A percentile compares a stretch with the other conserved stretches of the same genome.
phyloP scores from a whole-genome alignment of 2,797 vertebrate species.

The Betta splendens region DNA sequence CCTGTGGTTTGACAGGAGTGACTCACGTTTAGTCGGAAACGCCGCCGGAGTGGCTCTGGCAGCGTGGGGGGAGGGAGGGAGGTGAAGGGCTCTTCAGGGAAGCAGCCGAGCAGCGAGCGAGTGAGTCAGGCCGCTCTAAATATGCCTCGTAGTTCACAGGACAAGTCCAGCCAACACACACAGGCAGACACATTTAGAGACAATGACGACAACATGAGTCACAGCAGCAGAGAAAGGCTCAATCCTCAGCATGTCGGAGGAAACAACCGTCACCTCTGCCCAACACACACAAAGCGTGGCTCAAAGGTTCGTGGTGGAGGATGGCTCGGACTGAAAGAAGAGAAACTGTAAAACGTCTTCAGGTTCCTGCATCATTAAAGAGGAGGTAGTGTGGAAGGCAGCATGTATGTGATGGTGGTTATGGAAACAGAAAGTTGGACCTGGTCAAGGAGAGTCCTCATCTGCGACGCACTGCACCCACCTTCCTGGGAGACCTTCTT shows the following conservation, averaged over 20 bases:
- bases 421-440: no score
- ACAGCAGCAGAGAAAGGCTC: constrained; percentile 16
- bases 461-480: no score
- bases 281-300: not conserved
- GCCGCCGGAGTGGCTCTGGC: constrained; percentile 12
- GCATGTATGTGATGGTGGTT: no score
- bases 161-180: constrained; percentile 41
- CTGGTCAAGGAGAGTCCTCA: no score
- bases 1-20: constrained; percentile 17
- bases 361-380: no score
- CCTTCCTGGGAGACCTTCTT: constrained; percentile 94
- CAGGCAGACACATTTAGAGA: constrained; percentile 42
- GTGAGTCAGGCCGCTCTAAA: constrained; percentile 61
- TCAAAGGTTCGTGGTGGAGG: no score
- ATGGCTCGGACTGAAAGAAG: no score
- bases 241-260: not conserved
- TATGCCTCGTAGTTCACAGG: constrained; percentile 38
- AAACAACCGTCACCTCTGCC: constrained; percentile 10
- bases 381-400: no score
- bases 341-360: no score
- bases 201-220: constrained; percentile 54
- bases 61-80: constrained; percentile 48
- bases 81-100: constrained; percentile 34
- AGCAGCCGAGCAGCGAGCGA: constrained; percentile 25
- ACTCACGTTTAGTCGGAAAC: constrained; percentile 24